Evolutionary conservation across 1,140 invertebrate species (phyloP).

Genomic region (Magallana ariakensis): DNA sequence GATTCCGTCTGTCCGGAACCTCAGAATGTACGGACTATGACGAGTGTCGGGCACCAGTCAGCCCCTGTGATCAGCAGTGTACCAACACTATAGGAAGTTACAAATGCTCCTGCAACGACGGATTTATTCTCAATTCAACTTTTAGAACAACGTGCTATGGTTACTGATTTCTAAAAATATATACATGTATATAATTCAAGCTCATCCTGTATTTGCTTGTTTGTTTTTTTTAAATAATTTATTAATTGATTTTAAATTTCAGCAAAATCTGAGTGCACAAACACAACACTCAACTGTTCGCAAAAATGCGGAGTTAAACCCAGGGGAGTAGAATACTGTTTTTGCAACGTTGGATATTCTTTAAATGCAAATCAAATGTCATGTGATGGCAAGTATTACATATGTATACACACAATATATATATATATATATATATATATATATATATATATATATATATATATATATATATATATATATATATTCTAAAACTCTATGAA

Average conservation of each 20-base stretch:
- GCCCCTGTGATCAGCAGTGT: constrained; percentile 47
- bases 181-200: too few relatives aligned
- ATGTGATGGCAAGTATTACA: constrained; percentile 12
- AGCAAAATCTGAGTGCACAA: constrained; percentile 38
- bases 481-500: too few relatives aligned
- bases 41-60: constrained; percentile 33
- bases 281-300: not conserved
- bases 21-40: constrained; percentile 36
- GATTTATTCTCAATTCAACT: not conserved
- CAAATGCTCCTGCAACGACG: constrained; percentile 41
- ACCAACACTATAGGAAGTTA: constrained; percentile 45
- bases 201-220: too few relatives aligned
- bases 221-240: too few relatives aligned
- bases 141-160: not conserved
- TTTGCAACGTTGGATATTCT: constrained; percentile 14
- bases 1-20: constrained; percentile 58
- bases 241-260: not conserved
- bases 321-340: constrained; percentile 46
- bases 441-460: too few relatives aligned
- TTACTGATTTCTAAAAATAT: not conserved
- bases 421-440: too few relatives aligned
- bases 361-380: not conserved
- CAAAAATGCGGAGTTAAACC: constrained; percentile 36
- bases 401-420: too few relatives aligned
- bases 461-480: too few relatives aligned